A percentile compares a stretch with the other conserved stretches of the same genome.
These are phyloP conservation scores for Miltochrista miniata DNA, from an alignment of 2,888 invertebrate species.

Conservation along the genomic window DNA sequence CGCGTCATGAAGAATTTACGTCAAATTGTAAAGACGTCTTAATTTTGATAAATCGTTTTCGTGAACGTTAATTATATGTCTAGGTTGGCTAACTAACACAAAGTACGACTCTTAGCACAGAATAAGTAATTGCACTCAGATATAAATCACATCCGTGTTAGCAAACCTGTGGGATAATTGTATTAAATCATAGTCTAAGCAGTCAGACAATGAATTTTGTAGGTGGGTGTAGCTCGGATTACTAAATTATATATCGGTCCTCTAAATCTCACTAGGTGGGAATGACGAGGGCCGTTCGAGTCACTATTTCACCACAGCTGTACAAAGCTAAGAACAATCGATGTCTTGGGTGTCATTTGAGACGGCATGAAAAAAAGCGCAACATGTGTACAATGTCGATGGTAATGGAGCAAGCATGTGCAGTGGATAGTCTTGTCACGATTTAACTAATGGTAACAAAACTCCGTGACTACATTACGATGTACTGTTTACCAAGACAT, in stretches of 20 bases:
- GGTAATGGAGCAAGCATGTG: constrained; percentile 60
- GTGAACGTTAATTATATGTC: constrained; percentile 60
- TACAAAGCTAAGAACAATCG: constrained; percentile 61
- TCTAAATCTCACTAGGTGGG: constrained; percentile 55
- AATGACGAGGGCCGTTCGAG: constrained; percentile 46
- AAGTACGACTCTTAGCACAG: constrained; percentile 14
- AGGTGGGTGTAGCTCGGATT: constrained; percentile 70
- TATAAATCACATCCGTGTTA: constrained; percentile 70
- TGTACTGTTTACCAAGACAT: constrained; percentile 20
- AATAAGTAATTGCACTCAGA: constrained; percentile 31
- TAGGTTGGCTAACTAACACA: constrained; percentile 22
- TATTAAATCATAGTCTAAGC: constrained; percentile 70
- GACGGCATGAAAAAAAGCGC: constrained; percentile 54
- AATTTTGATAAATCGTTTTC: constrained; percentile 70
- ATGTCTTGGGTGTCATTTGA: constrained; percentile 65
- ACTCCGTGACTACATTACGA: constrained; percentile 25
- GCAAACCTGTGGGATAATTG: constrained; percentile 65
- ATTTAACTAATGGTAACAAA: constrained; percentile 47
- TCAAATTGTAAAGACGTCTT: constrained; percentile 56
- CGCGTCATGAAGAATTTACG: constrained; percentile 41
- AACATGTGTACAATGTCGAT: constrained; percentile 64
- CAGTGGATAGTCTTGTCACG: constrained; percentile 53
- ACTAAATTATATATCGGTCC: constrained; percentile 67
- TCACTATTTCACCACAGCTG: constrained; percentile 67
- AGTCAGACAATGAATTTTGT: constrained; percentile 66